Base-by-base conservation (phyloP, 1,140 invertebrate genomes). In the Lordiphosa collinella region DNA sequence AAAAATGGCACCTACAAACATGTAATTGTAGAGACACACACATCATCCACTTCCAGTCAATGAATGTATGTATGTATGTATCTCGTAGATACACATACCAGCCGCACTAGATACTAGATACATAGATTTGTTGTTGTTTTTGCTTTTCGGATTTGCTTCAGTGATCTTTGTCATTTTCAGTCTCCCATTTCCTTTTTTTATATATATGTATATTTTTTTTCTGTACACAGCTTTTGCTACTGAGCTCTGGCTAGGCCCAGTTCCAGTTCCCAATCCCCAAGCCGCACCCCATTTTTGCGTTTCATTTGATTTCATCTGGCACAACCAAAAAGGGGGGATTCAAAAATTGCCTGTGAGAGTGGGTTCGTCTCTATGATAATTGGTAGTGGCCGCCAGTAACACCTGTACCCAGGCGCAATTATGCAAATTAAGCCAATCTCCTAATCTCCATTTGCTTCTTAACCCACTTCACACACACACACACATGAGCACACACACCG, bases 121-220 rank as follows among this genome's bases (percentile, higher is more conserved):
- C 54, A 67, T 60, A 66, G 52, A 84, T 84, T 56, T 54, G 60
- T 63, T 50, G 57, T 13, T 62, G 47, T 40, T 61, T 63, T 70
- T 76, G 74, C 54, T 55, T 57, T 82, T 84, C 57, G 68, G 78
- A 78, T 75, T 59, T 84, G 78, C 78, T 84, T 84, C 68, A 84
- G 79, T 85, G 78, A 84, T 85, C 78, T 78, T 72, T 85, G 60
- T 78, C 78, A 85, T 84, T 85, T 85, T 68, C 67, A 67, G 72
- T 85, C 68, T 82, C 79, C 68, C 78, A 84, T 84, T 84, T 84
- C 78, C 78, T 84, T 84, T 84, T 82, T 67, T 35, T 57, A n/a
- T 62, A 34, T 40, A 18, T 40, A 37, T 25, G 22, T 47, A 62
- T 63, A 68, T 84, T 56, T 78, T 66, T 75, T 71, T 72, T 67